Evolutionary conservation across 2,797 vertebrate genomes (phyloP), one percentile per base, ranked within the genome.

Genomic region (Alca torda): DNA sequence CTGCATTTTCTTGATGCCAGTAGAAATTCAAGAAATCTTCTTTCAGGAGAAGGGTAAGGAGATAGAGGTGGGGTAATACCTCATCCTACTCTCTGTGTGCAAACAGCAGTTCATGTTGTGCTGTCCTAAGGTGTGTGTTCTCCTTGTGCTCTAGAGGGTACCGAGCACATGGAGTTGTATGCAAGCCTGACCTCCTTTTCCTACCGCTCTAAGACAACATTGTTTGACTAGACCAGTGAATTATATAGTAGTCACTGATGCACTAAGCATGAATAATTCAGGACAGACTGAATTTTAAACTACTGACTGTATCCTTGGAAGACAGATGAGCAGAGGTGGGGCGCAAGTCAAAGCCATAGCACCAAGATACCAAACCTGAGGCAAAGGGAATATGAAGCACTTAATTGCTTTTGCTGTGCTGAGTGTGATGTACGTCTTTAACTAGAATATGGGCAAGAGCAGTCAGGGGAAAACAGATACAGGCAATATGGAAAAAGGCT

Each of bases 261-360:
- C 88, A 69, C 93, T 74, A 45, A 89, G 31, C 72, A 80, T 95
- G 61, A 96, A 97, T 95, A 94, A 95, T 95, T 94, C 68, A 95
- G 89, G 88, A 56, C 3, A 31, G 68, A 80, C 68, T 92, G 91
- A 95, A 94, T 96, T 96, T 96, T 92, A 93, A 95, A 89, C 37
- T 79, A 64, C 21, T 39, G 48, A 80, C 50, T 80, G 70, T 60
- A 83, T 84, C 59, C 43, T 75, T 80, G 56, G 77, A 92, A 87
- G 84, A 82, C 0, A 87, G 45, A 68, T 83, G 76, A 90, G 50
- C 45, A 87, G 60, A 90, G 57, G 23, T 64, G n/a, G 50, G 37
- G 39, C 41, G n/a, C 50, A 56, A 96, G 64, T 72, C 45, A 87
- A 84, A 87, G 19, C 41, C 37, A n/a, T n/a, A 43, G 74, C 61